A percentile compares a stretch with the other conserved stretches of the same genome.
These are phyloP conservation scores for Hypotaenidia okinawae DNA, from an alignment of 2,797 vertebrate genomes.

Conservation along the genomic window DNA sequence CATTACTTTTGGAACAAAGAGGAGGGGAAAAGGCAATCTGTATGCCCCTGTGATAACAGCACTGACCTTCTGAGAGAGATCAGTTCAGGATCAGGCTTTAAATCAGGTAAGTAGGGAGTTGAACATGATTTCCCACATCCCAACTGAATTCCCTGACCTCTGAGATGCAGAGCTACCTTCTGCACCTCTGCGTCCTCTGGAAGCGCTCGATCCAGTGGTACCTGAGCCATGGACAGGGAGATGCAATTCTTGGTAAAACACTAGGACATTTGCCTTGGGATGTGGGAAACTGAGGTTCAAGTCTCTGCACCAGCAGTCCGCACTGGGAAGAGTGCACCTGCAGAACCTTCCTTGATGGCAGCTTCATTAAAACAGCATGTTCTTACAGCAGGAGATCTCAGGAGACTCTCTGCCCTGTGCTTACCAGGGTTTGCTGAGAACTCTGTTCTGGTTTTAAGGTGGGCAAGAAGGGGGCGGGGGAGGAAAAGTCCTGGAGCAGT, in stretches of 20 bases:
- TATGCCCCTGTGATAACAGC: slow-evolving; percentile 61
- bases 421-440: background rate
- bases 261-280: slow-evolving; percentile 37
- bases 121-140: slow-evolving; percentile 61
- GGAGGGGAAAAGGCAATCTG: slow-evolving; percentile 61
- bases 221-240: background rate
- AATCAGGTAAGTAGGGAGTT: slow-evolving; percentile 67
- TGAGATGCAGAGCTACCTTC: background rate
- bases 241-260: background rate
- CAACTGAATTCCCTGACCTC: slow-evolving; percentile 17
- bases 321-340: background rate
- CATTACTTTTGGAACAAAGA: slow-evolving; percentile 66
- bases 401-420: background rate
- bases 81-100: slow-evolving; percentile 69
- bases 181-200: background rate
- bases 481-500: background rate
- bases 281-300: slow-evolving; percentile 64
- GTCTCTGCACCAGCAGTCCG: slow-evolving; percentile 30
- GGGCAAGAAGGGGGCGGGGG: background rate
- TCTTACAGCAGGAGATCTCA: background rate
- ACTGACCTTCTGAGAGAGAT: slow-evolving; percentile 56
- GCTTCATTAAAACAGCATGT: background rate
- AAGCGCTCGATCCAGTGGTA: background rate
- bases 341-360: background rate
- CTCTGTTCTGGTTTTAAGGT: background rate